Percentiles rank a stretch among this genome's conserved stretches.
Conservation (phyloP, 2,113 vertebrate species). For the Larimichthys crocea region DNA sequence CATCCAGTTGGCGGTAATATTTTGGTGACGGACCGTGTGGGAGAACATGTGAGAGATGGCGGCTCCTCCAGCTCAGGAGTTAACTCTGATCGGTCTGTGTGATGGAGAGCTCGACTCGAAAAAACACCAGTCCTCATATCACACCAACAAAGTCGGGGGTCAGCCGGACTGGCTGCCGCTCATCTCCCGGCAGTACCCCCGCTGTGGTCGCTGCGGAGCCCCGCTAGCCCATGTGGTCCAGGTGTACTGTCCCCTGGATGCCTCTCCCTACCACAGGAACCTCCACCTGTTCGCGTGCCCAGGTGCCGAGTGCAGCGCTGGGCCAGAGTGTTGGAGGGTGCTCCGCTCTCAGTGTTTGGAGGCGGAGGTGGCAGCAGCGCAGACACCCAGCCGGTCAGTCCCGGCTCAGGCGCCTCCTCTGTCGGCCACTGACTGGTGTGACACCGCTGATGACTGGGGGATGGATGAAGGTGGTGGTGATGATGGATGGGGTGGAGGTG, state of each 20-base stretch:
- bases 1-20: background rate
- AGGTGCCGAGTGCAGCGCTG: constrained; percentile 40
- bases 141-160: constrained; percentile 81
- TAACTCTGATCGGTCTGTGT: constrained; percentile 70
- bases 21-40: constrained; percentile 22
- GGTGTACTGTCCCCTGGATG: constrained; percentile 74
- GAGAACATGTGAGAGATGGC: constrained; percentile 42
- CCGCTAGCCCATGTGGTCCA: constrained; percentile 60
- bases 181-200: background rate
- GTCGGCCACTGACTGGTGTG: constrained; percentile 73
- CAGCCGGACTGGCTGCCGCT: constrained; percentile 52
- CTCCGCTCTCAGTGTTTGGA: constrained; percentile 72
- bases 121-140: constrained; percentile 26
- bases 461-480: constrained; percentile 23
- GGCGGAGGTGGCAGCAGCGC: background rate
- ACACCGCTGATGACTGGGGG: constrained; percentile 77
- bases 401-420: constrained; percentile 29
- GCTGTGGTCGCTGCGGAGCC: constrained; percentile 54
- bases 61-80: background rate
- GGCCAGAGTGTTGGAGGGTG: constrained; percentile 56
- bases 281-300: constrained; percentile 75
- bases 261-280: constrained; percentile 64
- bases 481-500: background rate
- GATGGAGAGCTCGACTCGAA: constrained; percentile 69
- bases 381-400: accelerated